Evolutionary conservation across 2,113 vertebrate genomes (phyloP).

Genomic region (Myxocyprinus asiaticus): DNA sequence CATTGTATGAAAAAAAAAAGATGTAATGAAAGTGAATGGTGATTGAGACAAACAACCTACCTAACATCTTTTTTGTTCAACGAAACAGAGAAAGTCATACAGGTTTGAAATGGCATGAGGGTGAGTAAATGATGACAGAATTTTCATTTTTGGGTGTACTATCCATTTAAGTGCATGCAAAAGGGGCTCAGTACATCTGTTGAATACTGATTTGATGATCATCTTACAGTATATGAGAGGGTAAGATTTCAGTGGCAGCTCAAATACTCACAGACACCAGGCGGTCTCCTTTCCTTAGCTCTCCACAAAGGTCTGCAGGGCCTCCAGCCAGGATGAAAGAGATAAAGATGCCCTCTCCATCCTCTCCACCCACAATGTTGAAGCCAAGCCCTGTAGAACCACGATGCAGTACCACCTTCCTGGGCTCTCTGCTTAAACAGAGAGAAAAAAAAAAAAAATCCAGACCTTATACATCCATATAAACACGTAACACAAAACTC

Average conservation of each 20-base stretch:
- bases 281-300: slow-evolving; percentile 94
- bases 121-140: too few species aligned
- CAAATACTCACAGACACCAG: slow-evolving; percentile 86
- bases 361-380: slow-evolving; percentile 98
- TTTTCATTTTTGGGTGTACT: too few species aligned
- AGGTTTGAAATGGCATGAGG: too few species aligned
- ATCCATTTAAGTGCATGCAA: background rate
- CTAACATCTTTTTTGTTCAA: too few species aligned
- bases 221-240: too few species aligned
- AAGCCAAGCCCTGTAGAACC: slow-evolving; percentile 95
- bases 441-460: background rate
- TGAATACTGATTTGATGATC: background rate
- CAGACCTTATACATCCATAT: background rate
- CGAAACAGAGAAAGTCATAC: too few species aligned
- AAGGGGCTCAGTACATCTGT: background rate
- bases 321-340: slow-evolving; percentile 98
- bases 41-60: too few species aligned
- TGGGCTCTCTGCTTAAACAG: slow-evolving; percentile 80
- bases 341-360: slow-evolving; percentile 98
- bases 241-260: background rate
- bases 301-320: slow-evolving; percentile 94
- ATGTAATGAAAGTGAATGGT: too few species aligned
- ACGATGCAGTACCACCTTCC: slow-evolving; percentile 91
- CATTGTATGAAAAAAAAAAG: too few species aligned
- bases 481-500: background rate